Percentiles rank a stretch among this genome's conserved stretches.
Evolutionary conservation across 2,797 vertebrate species (phyloP).

Genomic region (Euthynnus affinis): DNA sequence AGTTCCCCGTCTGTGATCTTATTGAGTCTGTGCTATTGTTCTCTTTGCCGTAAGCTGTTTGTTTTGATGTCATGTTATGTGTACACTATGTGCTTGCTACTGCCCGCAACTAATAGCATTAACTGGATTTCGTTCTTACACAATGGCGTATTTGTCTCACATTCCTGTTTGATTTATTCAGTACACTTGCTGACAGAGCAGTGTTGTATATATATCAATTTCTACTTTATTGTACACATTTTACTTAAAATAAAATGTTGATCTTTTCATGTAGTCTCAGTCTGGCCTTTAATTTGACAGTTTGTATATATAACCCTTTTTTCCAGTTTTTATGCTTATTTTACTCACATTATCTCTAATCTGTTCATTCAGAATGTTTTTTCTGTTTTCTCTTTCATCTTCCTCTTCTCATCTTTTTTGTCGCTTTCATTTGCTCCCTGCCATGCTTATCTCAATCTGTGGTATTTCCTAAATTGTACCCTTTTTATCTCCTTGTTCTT

Average conservation of each 20-base stretch:
- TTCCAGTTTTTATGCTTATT: not conserved
- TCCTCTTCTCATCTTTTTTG: not conserved
- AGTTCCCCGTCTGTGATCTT: conserved; percentile 18
- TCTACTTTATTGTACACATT: not conserved
- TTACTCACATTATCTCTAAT: conserved; percentile 6
- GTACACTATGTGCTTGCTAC: conserved; percentile 28
- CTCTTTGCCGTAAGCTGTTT: conserved; percentile 47
- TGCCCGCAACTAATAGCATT: conserved; percentile 74
- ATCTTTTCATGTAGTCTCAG: not conserved
- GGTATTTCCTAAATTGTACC: conserved; percentile 17
- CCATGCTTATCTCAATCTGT: conserved; percentile 35
- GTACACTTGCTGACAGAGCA: conserved; percentile 24
- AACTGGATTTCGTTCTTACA: conserved; percentile 76
- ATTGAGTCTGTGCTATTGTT: conserved; percentile 53
- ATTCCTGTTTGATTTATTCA: conserved; percentile 51
- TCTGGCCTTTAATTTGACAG: conserved; percentile 1
- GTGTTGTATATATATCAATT: not conserved
- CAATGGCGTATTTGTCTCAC: conserved; percentile 67
- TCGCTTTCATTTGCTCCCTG: not conserved
- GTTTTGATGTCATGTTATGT: conserved; percentile 47
- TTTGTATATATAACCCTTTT: not conserved
- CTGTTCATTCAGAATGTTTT: conserved; percentile 11
- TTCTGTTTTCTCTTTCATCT: conserved; percentile 14
- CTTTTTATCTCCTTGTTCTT: conserved; percentile 2
- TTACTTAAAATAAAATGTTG: not conserved